Conservation (phyloP, 2,113 vertebrate species). For the Camelus dromedarius region DNA sequence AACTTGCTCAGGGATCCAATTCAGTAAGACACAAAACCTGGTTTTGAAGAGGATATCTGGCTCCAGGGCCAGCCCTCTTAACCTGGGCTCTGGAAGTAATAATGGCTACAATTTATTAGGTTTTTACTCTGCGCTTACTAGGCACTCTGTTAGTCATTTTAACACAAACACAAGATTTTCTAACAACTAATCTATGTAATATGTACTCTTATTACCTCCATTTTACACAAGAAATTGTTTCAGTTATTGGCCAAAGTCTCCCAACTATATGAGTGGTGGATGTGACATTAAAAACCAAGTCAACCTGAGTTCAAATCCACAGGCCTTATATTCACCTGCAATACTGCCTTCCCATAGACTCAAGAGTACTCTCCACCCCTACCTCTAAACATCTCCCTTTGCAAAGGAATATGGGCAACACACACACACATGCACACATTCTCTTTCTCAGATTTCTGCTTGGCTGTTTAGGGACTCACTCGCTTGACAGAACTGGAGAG, state of each 20-base stretch:
- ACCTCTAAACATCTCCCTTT: background rate
- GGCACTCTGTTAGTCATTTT: background rate
- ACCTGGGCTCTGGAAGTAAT: background rate
- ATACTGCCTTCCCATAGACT: background rate
- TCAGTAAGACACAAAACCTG: background rate
- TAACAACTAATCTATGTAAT: background rate
- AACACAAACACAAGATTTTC: background rate
- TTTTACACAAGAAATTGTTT: background rate
- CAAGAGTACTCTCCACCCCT: background rate
- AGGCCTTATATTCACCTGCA: background rate
- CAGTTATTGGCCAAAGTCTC: background rate
- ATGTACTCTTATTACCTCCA: background rate
- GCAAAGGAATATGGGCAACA: background rate
- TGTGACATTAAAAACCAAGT: background rate
- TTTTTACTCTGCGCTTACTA: background rate
- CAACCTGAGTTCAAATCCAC: background rate
- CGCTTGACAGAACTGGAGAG: background rate
- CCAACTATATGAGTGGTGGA: background rate
- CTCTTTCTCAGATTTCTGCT: background rate
- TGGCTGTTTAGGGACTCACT: background rate
- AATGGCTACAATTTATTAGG: background rate
- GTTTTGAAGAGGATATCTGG: background rate
- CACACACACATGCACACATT: background rate
- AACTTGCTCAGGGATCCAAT: background rate
- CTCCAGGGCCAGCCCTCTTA: background rate